Conservation (phyloP, 2,888 invertebrate genomes). For the Tubulanus polymorphus region DNA sequence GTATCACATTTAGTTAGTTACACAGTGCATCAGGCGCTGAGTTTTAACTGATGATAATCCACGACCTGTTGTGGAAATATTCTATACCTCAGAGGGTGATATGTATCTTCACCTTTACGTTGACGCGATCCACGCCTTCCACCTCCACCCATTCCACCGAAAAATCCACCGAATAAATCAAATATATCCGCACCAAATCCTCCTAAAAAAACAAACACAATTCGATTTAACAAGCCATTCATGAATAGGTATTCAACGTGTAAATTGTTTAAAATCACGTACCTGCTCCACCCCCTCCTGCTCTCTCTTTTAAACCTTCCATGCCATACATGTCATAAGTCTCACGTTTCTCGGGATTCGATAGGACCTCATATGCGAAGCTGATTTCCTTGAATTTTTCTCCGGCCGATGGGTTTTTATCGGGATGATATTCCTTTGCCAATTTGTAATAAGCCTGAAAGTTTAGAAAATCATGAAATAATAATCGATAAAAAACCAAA, state of each 20-base stretch:
- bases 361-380: constrained; percentile 88
- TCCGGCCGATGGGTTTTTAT: constrained; percentile 82
- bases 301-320: constrained; percentile 81
- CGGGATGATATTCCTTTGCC: constrained; percentile 90
- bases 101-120: constrained; percentile 70
- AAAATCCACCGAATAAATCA: constrained; percentile 50
- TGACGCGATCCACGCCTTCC: constrained; percentile 47
- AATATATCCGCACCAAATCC: constrained; percentile 44
- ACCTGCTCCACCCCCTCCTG: constrained; percentile 34
- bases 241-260: not conserved
- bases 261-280: not conserved
- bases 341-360: constrained; percentile 80
- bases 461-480: not conserved
- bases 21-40: too few relatives aligned
- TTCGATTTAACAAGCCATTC: not conserved
- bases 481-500: not conserved
- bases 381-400: constrained; percentile 95
- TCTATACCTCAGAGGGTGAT: constrained; percentile 75
- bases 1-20: too few relatives aligned
- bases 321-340: constrained; percentile 83
- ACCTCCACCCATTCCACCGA: constrained; percentile 37
- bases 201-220: constrained; percentile 15
- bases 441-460: constrained; percentile 81
- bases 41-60: too few relatives aligned
- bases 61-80: too few relatives aligned